Conservation (phyloP, 2,888 invertebrate species). For the Ashinkailepas kermadecensis region DNA sequence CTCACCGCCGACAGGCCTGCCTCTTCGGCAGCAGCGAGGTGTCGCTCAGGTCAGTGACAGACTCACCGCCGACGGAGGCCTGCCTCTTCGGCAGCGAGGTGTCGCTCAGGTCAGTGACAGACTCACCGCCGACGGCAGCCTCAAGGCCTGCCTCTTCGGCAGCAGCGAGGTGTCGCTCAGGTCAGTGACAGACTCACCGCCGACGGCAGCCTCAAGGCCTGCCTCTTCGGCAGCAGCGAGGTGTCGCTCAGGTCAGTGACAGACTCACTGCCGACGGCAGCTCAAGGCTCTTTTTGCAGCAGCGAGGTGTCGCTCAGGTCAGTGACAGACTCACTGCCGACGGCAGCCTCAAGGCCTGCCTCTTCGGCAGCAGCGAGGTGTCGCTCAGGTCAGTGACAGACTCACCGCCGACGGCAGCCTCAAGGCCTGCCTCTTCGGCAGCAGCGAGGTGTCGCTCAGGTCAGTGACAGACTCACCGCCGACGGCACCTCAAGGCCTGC, state of each 20-base stretch:
- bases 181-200: slow-evolving; percentile 69
- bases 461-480: slow-evolving; percentile 74
- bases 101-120: slow-evolving; percentile 54
- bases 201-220: slow-evolving; percentile 97
- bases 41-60: slow-evolving; percentile 59
- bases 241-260: slow-evolving; percentile 59
- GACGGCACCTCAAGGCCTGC: slow-evolving; percentile 83
- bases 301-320: neutral
- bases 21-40: slow-evolving; percentile 91
- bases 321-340: no score
- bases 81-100: slow-evolving; percentile 69
- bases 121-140: slow-evolving; percentile 91
- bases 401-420: no score
- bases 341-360: neutral
- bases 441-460: neutral
- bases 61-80: slow-evolving; percentile 99
- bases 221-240: slow-evolving; percentile 90
- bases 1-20: slow-evolving; percentile 94
- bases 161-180: slow-evolving; percentile 81
- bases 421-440: neutral
- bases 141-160: slow-evolving; percentile 95
- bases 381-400: no score
- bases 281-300: slow-evolving; percentile 91
- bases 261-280: slow-evolving; percentile 89
- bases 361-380: neutral